A percentile compares a stretch with the other conserved stretches of the same genome.
phyloP scores from a whole-genome alignment of 2,888 invertebrate genomes.

The Drosophila atripex region DNA sequence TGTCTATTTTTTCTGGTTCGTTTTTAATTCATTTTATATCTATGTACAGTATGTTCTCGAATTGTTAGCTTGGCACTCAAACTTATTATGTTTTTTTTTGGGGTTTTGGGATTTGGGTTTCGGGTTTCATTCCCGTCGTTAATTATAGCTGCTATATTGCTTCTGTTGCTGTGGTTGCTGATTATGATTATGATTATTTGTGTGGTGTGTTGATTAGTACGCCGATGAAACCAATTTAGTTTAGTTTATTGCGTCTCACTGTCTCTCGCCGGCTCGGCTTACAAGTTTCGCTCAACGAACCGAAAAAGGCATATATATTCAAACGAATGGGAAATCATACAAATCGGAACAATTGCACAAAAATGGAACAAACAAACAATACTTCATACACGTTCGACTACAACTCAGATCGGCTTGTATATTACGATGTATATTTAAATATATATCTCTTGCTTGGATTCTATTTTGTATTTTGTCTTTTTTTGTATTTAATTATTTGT shows the following conservation, averaged over 20 bases:
- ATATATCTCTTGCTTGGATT: slow-evolving; percentile 1
- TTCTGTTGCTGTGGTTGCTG: slow-evolving; percentile 31
- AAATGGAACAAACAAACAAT: slow-evolving; percentile 45
- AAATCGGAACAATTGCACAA: not conserved
- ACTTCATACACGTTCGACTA: slow-evolving; percentile 27
- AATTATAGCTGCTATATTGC: slow-evolving; percentile 13
- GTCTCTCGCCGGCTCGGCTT: slow-evolving; percentile 47
- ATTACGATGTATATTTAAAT: not conserved
- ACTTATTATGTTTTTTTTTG: slow-evolving; percentile 62
- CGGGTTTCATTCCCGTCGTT: too few relatives aligned
- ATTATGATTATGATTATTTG: slow-evolving; percentile 1
- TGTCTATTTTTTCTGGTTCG: slow-evolving; percentile 14
- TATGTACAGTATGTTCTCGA: slow-evolving; percentile 65
- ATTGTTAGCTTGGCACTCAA: slow-evolving; percentile 83
- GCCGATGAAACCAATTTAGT: slow-evolving; percentile 60
- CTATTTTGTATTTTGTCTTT: slow-evolving; percentile 2
- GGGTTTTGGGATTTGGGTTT: too few relatives aligned
- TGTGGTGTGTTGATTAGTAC: slow-evolving; percentile 15
- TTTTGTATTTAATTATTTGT: slow-evolving; percentile 33
- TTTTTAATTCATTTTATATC: slow-evolving; percentile 36
- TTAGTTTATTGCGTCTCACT: slow-evolving; percentile 63
- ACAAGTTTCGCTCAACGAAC: slow-evolving; percentile 80
- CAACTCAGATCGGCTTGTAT: slow-evolving; percentile 25
- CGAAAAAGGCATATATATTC: slow-evolving; percentile 57
- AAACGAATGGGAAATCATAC: slow-evolving; percentile 16